Percentiles rank a stretch among this genome's conserved stretches.
These are phyloP conservation scores for Drosophila neocordata DNA, from an alignment of 1,140 invertebrate species.

Conservation along the genomic window DNA sequence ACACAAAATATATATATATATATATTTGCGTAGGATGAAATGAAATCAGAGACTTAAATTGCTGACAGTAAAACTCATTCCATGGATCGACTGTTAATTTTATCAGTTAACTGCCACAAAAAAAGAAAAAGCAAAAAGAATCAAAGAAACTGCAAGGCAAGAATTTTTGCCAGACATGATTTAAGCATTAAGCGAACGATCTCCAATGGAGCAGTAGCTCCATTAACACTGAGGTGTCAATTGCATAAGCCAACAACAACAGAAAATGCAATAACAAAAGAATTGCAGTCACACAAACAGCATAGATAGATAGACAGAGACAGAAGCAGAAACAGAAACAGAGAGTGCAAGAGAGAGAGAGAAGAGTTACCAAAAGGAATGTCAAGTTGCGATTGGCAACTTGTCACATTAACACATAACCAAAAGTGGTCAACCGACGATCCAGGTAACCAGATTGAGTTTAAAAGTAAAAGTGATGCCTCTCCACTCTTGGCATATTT, in stretches of 20 bases:
- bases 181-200: constrained; percentile 57
- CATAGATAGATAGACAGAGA: not conserved
- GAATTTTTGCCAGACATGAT: constrained; percentile 51
- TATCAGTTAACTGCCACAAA: constrained; percentile 32
- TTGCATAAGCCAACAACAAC: constrained; percentile 61
- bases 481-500: constrained; percentile 61
- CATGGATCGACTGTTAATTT: constrained; percentile 31
- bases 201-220: constrained; percentile 19
- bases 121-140: not conserved
- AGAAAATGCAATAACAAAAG: constrained; percentile 12
- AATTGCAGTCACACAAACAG: constrained; percentile 15
- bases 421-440: constrained; percentile 47
- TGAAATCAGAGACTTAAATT: not conserved
- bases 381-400: constrained; percentile 47
- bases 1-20: not conserved
- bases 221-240: constrained; percentile 76
- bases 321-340: not conserved
- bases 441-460: constrained; percentile 12
- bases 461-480: constrained; percentile 74
- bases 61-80: constrained; percentile 7
- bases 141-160: constrained; percentile 18
- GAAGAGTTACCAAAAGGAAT: not conserved
- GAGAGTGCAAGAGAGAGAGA: not conserved
- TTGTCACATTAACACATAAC: constrained; percentile 73
- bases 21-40: constrained; percentile 18